A percentile compares a stretch with the other conserved stretches of the same genome.
These are phyloP conservation scores for Gasterosteus aculeatus DNA, from an alignment of 2,113 vertebrate species.

Conservation along the genomic window DNA sequence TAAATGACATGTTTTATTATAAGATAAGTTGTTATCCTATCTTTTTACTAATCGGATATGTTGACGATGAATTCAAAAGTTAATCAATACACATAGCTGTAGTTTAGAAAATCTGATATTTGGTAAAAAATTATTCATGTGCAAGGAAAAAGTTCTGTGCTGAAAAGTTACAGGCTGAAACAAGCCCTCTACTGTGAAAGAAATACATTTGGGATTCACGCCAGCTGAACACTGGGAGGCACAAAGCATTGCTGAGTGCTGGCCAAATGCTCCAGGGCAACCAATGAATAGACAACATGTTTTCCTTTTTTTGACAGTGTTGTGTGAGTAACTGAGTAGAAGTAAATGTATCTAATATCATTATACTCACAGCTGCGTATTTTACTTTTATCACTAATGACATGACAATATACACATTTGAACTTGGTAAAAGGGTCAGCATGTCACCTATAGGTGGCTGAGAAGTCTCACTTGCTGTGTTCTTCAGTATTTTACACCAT, in stretches of 20 bases:
- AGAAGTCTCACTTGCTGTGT: not conserved
- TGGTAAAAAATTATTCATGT: not conserved
- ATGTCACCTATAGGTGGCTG: not conserved
- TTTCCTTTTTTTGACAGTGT: slow-evolving; percentile 10
- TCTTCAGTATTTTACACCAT: slow-evolving; percentile 54
- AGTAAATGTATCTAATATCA: slow-evolving; percentile 16
- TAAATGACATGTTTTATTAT: not conserved
- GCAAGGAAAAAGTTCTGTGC: not conserved
- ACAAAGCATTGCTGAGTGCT: slow-evolving; percentile 53
- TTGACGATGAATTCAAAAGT: not conserved
- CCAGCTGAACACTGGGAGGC: slow-evolving; percentile 33
- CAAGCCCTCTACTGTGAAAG: slow-evolving; percentile 46
- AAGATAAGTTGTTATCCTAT: not conserved
- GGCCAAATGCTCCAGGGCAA: slow-evolving; percentile 63
- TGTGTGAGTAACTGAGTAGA: not conserved
- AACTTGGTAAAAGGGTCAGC: not conserved
- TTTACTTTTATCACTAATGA: not conserved
- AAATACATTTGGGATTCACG: slow-evolving; percentile 35
- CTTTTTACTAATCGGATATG: not conserved
- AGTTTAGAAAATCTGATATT: not conserved
- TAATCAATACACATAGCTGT: not conserved
- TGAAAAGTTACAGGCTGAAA: slow-evolving; percentile 46
- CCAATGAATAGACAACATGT: slow-evolving; percentile 30
- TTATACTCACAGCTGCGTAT: not conserved
- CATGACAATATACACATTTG: not conserved